Evolutionary conservation across 1,140 invertebrate species (phyloP).

Genomic region (Pomacea maculata): DNA sequence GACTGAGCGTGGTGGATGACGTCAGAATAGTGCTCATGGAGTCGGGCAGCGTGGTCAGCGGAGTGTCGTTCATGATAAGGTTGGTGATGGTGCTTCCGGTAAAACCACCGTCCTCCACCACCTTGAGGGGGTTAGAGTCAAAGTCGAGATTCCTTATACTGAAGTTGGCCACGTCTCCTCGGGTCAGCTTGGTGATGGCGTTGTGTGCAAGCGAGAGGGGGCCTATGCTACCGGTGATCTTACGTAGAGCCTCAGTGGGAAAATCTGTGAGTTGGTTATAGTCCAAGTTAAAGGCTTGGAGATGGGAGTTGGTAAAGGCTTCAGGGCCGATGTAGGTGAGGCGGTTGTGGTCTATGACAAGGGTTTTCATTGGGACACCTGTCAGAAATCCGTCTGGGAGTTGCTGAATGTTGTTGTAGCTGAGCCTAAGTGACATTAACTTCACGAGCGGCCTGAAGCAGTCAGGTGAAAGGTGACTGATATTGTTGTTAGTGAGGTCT

Average conservation of each 20-base stretch:
- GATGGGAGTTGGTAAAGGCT: conserved; percentile 25
- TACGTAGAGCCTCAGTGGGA: conserved; percentile 26
- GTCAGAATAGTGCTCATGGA: conserved; percentile 30
- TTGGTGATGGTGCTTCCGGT: conserved; percentile 29
- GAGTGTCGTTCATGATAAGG: conserved; percentile 34
- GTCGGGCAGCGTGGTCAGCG: conserved; percentile 38
- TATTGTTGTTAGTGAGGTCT: conserved; percentile 33
- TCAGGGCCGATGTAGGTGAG: conserved; percentile 23
- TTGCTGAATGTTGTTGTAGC: conserved; percentile 29
- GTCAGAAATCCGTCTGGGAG: conserved; percentile 31
- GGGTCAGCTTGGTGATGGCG: conserved; percentile 6
- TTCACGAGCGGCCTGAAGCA: conserved; percentile 13
- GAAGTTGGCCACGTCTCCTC: conserved; percentile 21
- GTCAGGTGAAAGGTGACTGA: conserved; percentile 9
- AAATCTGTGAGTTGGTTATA: conserved; percentile 37
- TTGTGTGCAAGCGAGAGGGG: conserved; percentile 22
- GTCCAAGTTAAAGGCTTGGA: conserved; percentile 28
- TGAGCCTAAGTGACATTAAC: conserved; percentile 27
- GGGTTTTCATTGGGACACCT: conserved; percentile 24
- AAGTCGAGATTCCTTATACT: conserved; percentile 28
- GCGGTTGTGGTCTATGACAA: conserved; percentile 34
- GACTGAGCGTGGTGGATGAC: conserved; percentile 22
- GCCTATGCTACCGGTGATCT: background rate
- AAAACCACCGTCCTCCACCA: conserved; percentile 33
- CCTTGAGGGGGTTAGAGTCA: conserved; percentile 30